A percentile compares a stretch with the other conserved stretches of the same genome.
These are phyloP conservation scores for Salvelinus namaycush DNA, from an alignment of 2,113 vertebrate species.

Conservation along the genomic window DNA sequence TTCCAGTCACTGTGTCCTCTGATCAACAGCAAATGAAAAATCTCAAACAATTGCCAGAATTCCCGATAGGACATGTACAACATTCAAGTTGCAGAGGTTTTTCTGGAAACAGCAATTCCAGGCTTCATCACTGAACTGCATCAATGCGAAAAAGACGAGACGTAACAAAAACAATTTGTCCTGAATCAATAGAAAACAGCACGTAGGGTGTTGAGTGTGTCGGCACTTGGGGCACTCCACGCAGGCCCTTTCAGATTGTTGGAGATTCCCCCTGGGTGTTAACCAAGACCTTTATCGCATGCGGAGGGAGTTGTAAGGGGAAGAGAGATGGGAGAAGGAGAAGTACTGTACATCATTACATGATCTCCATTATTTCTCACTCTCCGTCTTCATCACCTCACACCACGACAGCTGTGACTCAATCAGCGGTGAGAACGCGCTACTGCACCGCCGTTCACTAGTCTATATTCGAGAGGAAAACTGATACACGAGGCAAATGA, in stretches of 20 bases:
- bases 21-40: too few relatives aligned
- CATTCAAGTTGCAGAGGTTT: slow-evolving; percentile 4
- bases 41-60: too few relatives aligned
- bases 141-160: neutral
- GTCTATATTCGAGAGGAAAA: slow-evolving; percentile 28
- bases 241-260: too few relatives aligned
- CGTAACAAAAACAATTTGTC: slow-evolving; percentile 8
- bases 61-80: neutral
- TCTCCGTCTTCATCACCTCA: slow-evolving; percentile 42
- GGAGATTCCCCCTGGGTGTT: neutral
- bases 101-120: slow-evolving; percentile 1
- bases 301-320: neutral
- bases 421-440: slow-evolving; percentile 40
- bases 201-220: neutral
- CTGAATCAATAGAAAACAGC: slow-evolving; percentile 11
- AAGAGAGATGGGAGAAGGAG: neutral
- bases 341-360: neutral
- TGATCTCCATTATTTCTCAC: slow-evolving; percentile 23
- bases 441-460: neutral
- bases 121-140: neutral
- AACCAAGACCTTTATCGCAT: neutral
- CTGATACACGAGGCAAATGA: slow-evolving; percentile 64
- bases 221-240: too few relatives aligned
- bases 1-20: too few relatives aligned
- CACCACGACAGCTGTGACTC: slow-evolving; percentile 40